Conservation (phyloP, 2,113 vertebrate species). For the Herpailurus yagouaroundi region DNA sequence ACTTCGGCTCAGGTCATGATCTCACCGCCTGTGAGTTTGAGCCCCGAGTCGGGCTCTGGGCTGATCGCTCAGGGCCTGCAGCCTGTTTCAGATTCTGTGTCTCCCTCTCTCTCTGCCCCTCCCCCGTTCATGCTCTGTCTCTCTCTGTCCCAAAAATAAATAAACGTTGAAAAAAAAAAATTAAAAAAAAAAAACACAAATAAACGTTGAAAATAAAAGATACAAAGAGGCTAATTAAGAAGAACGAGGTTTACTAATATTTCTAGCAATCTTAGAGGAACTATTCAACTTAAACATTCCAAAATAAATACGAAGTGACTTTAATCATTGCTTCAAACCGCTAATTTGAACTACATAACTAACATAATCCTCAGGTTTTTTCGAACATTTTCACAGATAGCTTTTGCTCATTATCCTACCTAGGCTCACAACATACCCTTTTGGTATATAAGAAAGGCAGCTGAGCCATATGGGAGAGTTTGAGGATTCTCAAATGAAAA, state of each 20-base stretch:
- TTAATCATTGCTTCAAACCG: not conserved
- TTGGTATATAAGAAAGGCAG: not conserved
- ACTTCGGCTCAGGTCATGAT: no score
- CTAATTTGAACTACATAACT: not conserved
- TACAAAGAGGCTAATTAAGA: not conserved
- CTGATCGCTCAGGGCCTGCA: no score
- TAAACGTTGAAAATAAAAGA: not conserved
- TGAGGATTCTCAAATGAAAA: not conserved
- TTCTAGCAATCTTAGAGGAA: not conserved
- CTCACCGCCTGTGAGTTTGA: no score
- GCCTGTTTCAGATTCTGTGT: no score
- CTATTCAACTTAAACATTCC: not conserved
- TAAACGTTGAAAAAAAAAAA: no score
- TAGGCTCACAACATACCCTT: not conserved
- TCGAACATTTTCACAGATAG: not conserved
- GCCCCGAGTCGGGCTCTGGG: rapidly evolving
- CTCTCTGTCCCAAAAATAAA: no score
- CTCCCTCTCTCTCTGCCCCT: no score
- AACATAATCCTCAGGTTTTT: not conserved
- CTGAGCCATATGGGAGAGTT: not conserved
- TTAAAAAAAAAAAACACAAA: no score
- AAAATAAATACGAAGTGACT: not conserved
- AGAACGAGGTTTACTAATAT: not conserved
- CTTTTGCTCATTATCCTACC: not conserved
- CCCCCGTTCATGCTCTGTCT: no score